These are phyloP conservation scores for Syngnathus rostellatus DNA, from an alignment of 2,797 vertebrate genomes.

Conservation along the genomic window DNA sequence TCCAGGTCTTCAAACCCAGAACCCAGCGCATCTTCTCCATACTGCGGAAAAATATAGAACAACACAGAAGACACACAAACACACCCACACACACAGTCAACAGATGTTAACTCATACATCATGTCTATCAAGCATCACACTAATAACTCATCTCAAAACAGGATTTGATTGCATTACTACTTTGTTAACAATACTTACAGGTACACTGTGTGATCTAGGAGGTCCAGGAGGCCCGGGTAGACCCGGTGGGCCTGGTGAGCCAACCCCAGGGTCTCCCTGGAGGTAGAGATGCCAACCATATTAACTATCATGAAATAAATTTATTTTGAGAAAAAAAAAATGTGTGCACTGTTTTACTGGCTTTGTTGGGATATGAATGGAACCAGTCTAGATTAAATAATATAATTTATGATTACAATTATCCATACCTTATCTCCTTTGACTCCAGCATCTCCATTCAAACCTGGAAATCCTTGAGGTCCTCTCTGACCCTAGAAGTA, in stretches of 20 bases:
- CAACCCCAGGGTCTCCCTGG: slow-evolving; percentile 68
- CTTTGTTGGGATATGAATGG: too few species aligned
- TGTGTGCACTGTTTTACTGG: too few species aligned
- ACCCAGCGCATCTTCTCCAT: slow-evolving; percentile 67
- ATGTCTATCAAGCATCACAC: background rate
- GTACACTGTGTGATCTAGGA: slow-evolving; percentile 56
- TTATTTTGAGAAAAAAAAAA: background rate
- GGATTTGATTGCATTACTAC: background rate
- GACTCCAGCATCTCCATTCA: slow-evolving; percentile 59
- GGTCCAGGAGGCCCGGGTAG: slow-evolving; percentile 65
- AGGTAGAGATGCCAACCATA: background rate
- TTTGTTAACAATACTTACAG: slow-evolving; percentile 36
- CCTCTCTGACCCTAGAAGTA: slow-evolving; percentile 63
- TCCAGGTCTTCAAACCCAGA: slow-evolving; percentile 75
- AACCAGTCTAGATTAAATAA: too few species aligned
- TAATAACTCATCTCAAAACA: background rate
- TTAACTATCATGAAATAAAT: too few species aligned
- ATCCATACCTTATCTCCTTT: slow-evolving; percentile 75
- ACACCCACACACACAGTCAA: background rate
- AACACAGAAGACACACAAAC: slow-evolving; percentile 11
- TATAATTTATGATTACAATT: background rate
- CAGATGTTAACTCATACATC: background rate
- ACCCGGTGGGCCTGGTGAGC: slow-evolving; percentile 66
- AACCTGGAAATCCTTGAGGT: slow-evolving; percentile 54
- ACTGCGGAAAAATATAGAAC: slow-evolving; percentile 48